A percentile compares a stretch with the other conserved stretches of the same genome.
Evolutionary conservation across 2,113 vertebrate genomes (phyloP).

Genomic region (Pituophis catenifer): DNA sequence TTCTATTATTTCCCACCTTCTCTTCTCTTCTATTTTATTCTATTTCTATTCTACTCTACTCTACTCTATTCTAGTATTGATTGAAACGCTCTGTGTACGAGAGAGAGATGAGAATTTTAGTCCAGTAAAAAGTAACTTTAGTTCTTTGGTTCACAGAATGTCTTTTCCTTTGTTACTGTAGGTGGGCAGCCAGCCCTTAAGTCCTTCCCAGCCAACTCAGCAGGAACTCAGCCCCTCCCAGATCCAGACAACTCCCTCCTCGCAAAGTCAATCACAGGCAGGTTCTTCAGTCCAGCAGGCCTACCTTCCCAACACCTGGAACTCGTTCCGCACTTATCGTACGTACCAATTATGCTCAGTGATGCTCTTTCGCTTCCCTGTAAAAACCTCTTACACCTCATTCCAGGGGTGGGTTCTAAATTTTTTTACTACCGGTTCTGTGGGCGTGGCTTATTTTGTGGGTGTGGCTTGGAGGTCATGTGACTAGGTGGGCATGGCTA

Average conservation of each 20-base stretch:
- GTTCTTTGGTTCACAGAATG: not conserved
- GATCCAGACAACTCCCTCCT: slow-evolving; percentile 73
- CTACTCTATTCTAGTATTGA: not conserved
- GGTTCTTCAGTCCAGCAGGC: slow-evolving; percentile 86
- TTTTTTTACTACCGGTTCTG: too few relatives aligned
- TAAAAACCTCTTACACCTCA: not conserved
- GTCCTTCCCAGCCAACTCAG: slow-evolving; percentile 83
- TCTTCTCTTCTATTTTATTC: too few relatives aligned
- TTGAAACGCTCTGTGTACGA: not conserved
- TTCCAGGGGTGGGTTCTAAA: too few relatives aligned
- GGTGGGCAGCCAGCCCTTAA: slow-evolving; percentile 85
- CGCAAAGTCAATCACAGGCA: slow-evolving; percentile 77
- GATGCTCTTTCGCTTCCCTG: not conserved
- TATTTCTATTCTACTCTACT: too few relatives aligned
- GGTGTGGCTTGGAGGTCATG: too few relatives aligned
- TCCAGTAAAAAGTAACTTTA: not conserved
- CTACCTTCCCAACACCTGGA: slow-evolving; percentile 91
- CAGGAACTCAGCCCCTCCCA: slow-evolving; percentile 88
- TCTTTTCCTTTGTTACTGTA: slow-evolving; percentile 27
- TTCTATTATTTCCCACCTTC: too few relatives aligned
- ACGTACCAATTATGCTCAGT: slow-evolving; percentile 57
- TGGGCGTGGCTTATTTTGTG: too few relatives aligned
- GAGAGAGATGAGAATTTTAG: not conserved
- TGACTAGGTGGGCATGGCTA: too few relatives aligned
- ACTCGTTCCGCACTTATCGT: slow-evolving; percentile 89